phyloP scores from a whole-genome alignment of 2,888 invertebrate species.

The Drosophila hamatofila region DNA sequence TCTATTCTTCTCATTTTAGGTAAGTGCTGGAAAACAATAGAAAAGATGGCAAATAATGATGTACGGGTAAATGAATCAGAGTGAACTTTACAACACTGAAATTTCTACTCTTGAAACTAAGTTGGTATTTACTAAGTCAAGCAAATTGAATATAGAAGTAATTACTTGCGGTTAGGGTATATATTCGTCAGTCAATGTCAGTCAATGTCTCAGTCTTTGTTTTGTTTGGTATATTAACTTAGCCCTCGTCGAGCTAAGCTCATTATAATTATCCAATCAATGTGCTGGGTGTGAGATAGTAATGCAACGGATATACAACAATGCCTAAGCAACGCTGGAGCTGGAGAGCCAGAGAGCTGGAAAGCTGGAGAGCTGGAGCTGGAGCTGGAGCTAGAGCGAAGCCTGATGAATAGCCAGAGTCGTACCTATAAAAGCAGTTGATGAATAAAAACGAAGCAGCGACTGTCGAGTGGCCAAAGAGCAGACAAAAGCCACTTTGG shows the following conservation, averaged over 20 bases:
- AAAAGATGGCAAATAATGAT: background rate
- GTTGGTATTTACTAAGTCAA: too few species aligned
- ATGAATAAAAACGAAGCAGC: slow-evolving; percentile 6
- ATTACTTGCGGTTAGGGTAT: background rate
- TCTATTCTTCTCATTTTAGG: slow-evolving; percentile 14
- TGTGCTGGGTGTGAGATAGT: slow-evolving; percentile 30
- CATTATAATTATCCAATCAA: slow-evolving; percentile 74
- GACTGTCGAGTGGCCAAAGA: slow-evolving; percentile 21
- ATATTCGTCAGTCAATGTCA: background rate
- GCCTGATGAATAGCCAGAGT: background rate
- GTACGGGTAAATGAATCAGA: background rate
- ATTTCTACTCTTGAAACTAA: background rate
- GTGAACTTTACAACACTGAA: background rate
- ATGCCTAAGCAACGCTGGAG: slow-evolving; percentile 9
- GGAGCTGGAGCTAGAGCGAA: background rate
- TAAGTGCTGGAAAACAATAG: background rate
- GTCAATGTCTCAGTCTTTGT: background rate
- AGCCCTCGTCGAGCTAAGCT: slow-evolving; percentile 54
- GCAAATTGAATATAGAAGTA: too few species aligned
- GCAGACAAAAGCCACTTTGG: slow-evolving; percentile 45
- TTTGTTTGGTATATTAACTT: slow-evolving; percentile 29
- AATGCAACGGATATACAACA: slow-evolving; percentile 50
- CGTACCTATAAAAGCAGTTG: background rate
- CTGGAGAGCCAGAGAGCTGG: background rate
- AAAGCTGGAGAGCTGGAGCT: background rate